These are phyloP conservation scores for Peromyscus melanophrys DNA, from an alignment of 2,797 vertebrate species.

Conservation along the genomic window DNA sequence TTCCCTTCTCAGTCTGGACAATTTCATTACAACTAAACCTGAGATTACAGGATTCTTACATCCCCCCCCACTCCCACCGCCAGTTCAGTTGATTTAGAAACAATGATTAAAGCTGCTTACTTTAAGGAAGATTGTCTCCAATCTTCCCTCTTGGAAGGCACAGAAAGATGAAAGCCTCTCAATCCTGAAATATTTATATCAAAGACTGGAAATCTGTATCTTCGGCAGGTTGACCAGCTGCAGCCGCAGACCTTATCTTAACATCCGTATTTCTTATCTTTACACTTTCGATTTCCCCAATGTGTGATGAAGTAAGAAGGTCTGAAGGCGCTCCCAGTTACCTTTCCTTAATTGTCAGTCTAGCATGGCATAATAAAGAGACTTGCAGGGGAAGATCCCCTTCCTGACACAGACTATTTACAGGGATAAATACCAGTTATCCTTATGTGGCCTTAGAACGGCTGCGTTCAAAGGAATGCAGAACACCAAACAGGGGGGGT, in stretches of 20 bases:
- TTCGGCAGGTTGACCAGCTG: conserved; percentile 28
- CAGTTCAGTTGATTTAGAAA: conserved; percentile 86
- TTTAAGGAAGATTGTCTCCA: conserved; percentile 89
- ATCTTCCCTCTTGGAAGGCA: conserved; percentile 87
- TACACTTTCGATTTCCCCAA: not conserved
- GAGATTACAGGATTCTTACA: conserved; percentile 90
- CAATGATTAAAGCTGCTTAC: conserved; percentile 90
- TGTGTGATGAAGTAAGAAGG: conserved; percentile 14
- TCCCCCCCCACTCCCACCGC: conserved; percentile 28
- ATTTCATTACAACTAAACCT: conserved; percentile 91
- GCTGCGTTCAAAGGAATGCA: conserved; percentile 66
- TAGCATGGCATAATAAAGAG: conserved; percentile 67
- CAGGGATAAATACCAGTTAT: conserved; percentile 63
- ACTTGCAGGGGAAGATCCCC: conserved; percentile 58
- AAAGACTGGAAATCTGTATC: conserved; percentile 72
- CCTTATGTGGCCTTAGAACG: conserved; percentile 36
- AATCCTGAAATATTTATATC: conserved; percentile 65
- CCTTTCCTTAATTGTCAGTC: conserved; percentile 71
- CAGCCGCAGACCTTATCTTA: conserved; percentile 67
- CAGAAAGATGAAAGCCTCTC: conserved; percentile 87
- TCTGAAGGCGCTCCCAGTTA: not conserved
- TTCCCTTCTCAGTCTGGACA: conserved; percentile 89
- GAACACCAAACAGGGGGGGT: conserved; percentile 57
- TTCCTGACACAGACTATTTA: conserved; percentile 70
- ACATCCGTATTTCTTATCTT: conserved; percentile 62